Percentiles rank a stretch among this genome's conserved stretches.
Evolutionary conservation across 2,888 invertebrate genomes (phyloP).

Genomic region (Polyommatus iphigenia): DNA sequence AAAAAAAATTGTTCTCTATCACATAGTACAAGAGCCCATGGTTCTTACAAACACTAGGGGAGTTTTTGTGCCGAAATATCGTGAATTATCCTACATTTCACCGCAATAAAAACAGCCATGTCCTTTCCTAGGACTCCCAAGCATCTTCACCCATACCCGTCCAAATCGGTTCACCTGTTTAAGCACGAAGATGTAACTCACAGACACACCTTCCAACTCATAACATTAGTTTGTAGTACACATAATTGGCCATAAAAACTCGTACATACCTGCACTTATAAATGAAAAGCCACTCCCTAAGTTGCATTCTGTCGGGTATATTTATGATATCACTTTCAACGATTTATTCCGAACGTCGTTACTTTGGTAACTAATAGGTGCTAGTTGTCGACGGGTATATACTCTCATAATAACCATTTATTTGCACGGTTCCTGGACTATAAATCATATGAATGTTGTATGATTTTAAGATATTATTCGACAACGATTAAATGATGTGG

Average conservation of each 20-base stretch:
- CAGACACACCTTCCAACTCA: not conserved
- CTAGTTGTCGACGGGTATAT: constrained; percentile 31
- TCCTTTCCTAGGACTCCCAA: not conserved
- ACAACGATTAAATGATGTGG: not conserved
- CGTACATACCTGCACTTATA: not conserved
- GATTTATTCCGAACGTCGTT: constrained; percentile 38
- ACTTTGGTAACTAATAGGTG: constrained; percentile 38
- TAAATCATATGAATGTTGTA: constrained; percentile 29
- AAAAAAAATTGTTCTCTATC: too few relatives aligned
- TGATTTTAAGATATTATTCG: not conserved
- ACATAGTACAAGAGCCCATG: not conserved
- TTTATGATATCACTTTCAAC: constrained; percentile 43
- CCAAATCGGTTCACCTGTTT: not conserved
- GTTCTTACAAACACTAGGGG: not conserved
- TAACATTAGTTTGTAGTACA: not conserved
- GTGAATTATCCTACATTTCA: too few relatives aligned
- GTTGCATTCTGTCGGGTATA: constrained; percentile 34
- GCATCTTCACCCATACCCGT: not conserved
- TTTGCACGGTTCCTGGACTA: constrained; percentile 28
- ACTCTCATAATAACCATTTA: constrained; percentile 29
- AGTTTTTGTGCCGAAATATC: not conserved
- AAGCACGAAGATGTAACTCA: not conserved
- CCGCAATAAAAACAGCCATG: too few relatives aligned
- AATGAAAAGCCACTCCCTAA: constrained; percentile 46
- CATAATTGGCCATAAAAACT: not conserved